phyloP scores from a whole-genome alignment of 2,797 vertebrate genomes.

The Pipistrellus pygmaeus region DNA sequence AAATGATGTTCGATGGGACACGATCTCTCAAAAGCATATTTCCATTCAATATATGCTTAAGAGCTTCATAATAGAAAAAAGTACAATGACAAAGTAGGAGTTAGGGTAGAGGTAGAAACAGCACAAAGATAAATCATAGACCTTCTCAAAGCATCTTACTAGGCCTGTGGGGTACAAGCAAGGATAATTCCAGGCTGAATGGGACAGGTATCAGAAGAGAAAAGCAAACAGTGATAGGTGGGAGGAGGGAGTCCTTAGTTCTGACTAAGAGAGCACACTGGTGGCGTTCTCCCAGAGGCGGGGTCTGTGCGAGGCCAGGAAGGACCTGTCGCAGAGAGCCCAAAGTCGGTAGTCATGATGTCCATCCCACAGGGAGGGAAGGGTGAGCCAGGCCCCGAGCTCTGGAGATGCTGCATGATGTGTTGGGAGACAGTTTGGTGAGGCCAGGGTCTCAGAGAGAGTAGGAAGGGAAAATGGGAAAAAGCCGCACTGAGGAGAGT shows the following conservation, averaged over 20 bases:
- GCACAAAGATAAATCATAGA: neutral
- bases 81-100: neutral
- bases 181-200: neutral
- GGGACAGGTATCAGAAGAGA: neutral
- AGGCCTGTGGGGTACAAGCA: too few relatives aligned
- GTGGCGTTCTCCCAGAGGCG: neutral
- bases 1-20: neutral
- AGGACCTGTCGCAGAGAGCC: neutral
- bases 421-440: neutral
- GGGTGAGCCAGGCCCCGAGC: neutral
- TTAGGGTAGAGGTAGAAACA: neutral
- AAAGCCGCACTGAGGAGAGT: neutral
- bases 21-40: neutral
- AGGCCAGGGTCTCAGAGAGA: neutral
- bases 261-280: neutral
- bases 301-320: neutral
- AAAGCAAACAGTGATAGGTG: neutral
- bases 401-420: neutral
- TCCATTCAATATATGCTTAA: neutral
- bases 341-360: rapidly evolving
- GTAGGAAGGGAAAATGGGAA: neutral
- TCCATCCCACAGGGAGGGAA: neutral
- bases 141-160: neutral
- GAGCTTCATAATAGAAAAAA: neutral
- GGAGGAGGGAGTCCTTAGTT: neutral